Conservation (phyloP, 2,113 vertebrate genomes). For the Jacana jacana region DNA sequence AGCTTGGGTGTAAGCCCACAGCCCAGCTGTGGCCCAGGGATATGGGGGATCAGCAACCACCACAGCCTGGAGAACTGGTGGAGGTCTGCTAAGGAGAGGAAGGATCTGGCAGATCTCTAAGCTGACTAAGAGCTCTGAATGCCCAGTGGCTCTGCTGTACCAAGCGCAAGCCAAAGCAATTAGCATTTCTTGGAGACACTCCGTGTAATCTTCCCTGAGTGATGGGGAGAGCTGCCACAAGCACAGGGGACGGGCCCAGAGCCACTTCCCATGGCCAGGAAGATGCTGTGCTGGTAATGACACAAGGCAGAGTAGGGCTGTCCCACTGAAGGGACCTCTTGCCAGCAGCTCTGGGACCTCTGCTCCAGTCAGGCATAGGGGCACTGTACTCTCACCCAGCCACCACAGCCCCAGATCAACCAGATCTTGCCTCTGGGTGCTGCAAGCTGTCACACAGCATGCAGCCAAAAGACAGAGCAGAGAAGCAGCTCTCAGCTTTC, state of each 20-base stretch:
- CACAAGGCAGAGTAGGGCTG: background rate
- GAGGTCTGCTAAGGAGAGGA: background rate
- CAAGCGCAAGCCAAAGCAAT: conserved; percentile 41
- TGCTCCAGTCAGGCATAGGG: background rate
- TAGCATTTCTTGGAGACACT: conserved; percentile 48
- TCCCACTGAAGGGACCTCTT: background rate
- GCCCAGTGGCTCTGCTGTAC: conserved; percentile 19
- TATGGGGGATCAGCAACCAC: background rate
- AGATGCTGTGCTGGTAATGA: background rate
- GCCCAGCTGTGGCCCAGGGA: background rate
- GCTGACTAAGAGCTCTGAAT: conserved; percentile 31
- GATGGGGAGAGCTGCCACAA: background rate
- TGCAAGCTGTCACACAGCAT: background rate
- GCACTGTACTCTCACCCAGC: background rate
- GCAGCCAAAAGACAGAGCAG: background rate
- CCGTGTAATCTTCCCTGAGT: conserved; percentile 4
- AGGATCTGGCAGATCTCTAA: conserved; percentile 9
- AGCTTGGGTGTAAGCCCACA: background rate
- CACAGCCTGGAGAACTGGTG: too few species aligned
- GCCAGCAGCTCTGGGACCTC: background rate
- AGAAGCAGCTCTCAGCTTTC: background rate
- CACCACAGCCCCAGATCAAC: background rate
- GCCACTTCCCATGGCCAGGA: rapidly evolving
- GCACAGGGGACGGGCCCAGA: background rate
- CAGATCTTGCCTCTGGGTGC: background rate